Evolutionary conservation across 2,797 vertebrate species (phyloP), one percentile per base, ranked within the genome.

Genomic region (Poeciliopsis presidionis): DNA sequence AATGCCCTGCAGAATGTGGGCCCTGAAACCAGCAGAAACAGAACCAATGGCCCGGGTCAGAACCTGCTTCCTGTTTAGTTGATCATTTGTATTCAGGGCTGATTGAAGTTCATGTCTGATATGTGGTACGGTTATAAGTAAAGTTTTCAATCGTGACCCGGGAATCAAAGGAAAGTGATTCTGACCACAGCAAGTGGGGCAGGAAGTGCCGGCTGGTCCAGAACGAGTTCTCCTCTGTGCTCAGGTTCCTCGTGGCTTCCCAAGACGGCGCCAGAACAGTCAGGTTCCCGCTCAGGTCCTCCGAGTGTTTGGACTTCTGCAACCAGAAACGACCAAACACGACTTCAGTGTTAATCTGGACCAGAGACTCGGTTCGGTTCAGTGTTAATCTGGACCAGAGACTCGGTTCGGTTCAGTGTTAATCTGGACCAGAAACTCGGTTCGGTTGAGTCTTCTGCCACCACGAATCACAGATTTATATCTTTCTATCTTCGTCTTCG

Each of bases 191-290:
- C 78, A 97, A 86, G 88, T 95, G 88, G 2, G 94, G 94, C 36
- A 97, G 81, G 30, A 14, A 88, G 82, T 96, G 91, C 25, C 94
- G 89, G 20, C 83, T 92, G 57, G 89, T 45, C 97, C 97, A 99
- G 92, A 97, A 96, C 0, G 67, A 47, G 20, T 73, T 73, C 45
- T 95, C 91, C 33, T 76, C 33, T 0, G 22, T 4, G 71, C 74
- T 96, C 80, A 97, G 16, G 81, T 93, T 95, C 71, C 5, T 90
- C 78, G 97, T 46, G 30, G 95, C 96, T 5, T 78, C 67, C 41
- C 84, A 86, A 0, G 93, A 93, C 0, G 98, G 98, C 78, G 96
- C 95, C 82, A 99, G 79, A 59, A 95, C 93, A 2, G 98, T 99
- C 79, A 97, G 25, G 67, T 94, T 96, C 57, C 87, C 92, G 46